Evolutionary conservation across 2,888 invertebrate species (phyloP), one percentile per base, ranked within the genome.

Genomic region (Metalampra italica): DNA sequence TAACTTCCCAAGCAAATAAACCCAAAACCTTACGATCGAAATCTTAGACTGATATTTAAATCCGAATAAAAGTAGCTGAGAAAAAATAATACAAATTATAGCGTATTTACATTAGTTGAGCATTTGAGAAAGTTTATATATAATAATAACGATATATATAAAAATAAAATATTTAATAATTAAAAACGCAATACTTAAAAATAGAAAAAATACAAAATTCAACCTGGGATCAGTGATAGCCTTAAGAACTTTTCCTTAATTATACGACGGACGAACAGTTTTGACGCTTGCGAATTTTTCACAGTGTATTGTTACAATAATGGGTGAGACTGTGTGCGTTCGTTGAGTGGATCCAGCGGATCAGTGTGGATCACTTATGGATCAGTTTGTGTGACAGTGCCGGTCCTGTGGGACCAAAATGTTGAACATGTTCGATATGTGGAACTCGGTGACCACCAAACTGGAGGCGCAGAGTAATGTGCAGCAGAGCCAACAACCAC

Each of bases 381-480:
- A 68, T 66, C 61, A 55, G 59, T 62, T 66, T 55, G 62, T 71
- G 79, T 76, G 71, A 71, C 52, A 52, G 62, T 59, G 50, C 47
- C 66, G 71, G 62, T 71, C 70, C 59, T 46, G 47, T 56, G 53
- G 71, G 77, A 71, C 74, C 71, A 85, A 66, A 60, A 89, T 89
- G 89, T 73, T 88, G 75, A 93, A 92, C 80, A 94, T 94, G 94
- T 94, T 94, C 87, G 94, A 94, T 87, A 94, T 94, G 94, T 94
- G 94, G 94, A 94, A 92, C 90, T 92, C 92, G 78, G 94, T 94
- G 75, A 92, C 91, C 87, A 92, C 93, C 64, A 94, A 94, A 89
- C 79, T 94, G 91, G 94, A 94, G 81, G 85, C 90, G 60, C 92
- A 93, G 78, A 92, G 90, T 71, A 92, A 91, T 73, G 86, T 91